A percentile compares a stretch with the other conserved stretches of the same genome.
Conservation (phyloP, 2,888 invertebrate genomes). For the Argynnis bischoffii region DNA sequence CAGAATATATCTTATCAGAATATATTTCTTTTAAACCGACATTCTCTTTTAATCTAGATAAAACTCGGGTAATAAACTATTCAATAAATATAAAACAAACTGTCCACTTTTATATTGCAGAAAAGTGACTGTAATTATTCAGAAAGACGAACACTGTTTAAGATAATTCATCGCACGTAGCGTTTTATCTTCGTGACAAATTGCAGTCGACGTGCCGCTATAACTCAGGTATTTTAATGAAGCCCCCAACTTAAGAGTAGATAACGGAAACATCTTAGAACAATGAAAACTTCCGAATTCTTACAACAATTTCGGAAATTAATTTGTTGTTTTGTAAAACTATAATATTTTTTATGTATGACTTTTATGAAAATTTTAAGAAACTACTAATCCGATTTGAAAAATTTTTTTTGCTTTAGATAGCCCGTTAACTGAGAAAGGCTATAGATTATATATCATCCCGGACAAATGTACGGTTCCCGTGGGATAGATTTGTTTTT, state of each 20-base stretch:
- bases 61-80: conserved; percentile 6
- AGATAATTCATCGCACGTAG: conserved; percentile 75
- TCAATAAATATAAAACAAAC: conserved; percentile 22
- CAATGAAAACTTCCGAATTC: conserved; percentile 32
- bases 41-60: conserved; percentile 2
- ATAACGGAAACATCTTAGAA: conserved; percentile 38
- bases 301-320: conserved; percentile 10
- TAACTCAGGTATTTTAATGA: conserved; percentile 61
- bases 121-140: conserved; percentile 68
- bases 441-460: too few species aligned
- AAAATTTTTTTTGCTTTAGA: too few species aligned
- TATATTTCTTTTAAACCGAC: too few species aligned
- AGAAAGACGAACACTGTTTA: conserved; percentile 69
- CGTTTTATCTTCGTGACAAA: conserved; percentile 76
- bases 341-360: neutral
- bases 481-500: too few species aligned
- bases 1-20: too few species aligned
- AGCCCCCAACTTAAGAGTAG: conserved; percentile 34
- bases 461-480: too few species aligned
- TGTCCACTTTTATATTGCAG: conserved; percentile 45
- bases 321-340: neutral
- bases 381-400: too few species aligned
- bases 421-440: too few species aligned
- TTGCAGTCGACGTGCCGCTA: conserved; percentile 62
- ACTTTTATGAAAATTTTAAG: too few species aligned